Evolutionary conservation across 2,113 vertebrate genomes (phyloP), one percentile per base, ranked within the genome.

Genomic region (Propithecus coquereli): DNA sequence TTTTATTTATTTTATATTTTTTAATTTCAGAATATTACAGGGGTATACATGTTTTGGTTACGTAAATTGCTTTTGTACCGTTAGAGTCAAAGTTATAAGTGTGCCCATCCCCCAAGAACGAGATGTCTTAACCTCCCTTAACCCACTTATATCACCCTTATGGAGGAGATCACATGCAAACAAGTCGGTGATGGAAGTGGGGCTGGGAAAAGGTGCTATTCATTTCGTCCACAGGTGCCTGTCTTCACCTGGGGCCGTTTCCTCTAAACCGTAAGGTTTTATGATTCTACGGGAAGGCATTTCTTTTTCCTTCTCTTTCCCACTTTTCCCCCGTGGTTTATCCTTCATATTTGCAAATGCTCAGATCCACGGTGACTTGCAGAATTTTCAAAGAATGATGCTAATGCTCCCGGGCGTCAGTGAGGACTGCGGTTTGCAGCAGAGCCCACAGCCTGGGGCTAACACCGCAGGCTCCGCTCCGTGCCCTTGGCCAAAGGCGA

Each of bases 181-280:
- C 40, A 3, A 14, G n/a, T 27, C 90, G 1, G 17, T 2, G 3
- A 18, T 9, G 82, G 18, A 34, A 23, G 1, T 23, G 34, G 66
- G 66, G 6, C 13, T 16, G 3, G n/a, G 23, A 4, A 4, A 74
- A 27, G 22, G 82, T 0, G 9, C 52, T 10, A 0, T 8, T 20
- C 1, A 45, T 10, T 8, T 20, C 1, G 40, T 10, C 54, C 37
- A 70, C 52, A 57, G 77, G 18, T 71, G 50, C 22, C 9, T 4
- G 7, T 45, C 27, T 25, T 22, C 0, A 5, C 2, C 1, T 16
- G 1, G 23, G 14, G 9, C n/a, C 0, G 0, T 8, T 4, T 2
- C 70, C 6, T 12, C 5, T 0, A 10, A 10, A 6, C 27, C 0
- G 2, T 9, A 1, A 25, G 12, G 6, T 66, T 27, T 10, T 13